Base-by-base conservation (phyloP, 2,797 vertebrate genomes). In the Lacerta bilineata region DNA sequence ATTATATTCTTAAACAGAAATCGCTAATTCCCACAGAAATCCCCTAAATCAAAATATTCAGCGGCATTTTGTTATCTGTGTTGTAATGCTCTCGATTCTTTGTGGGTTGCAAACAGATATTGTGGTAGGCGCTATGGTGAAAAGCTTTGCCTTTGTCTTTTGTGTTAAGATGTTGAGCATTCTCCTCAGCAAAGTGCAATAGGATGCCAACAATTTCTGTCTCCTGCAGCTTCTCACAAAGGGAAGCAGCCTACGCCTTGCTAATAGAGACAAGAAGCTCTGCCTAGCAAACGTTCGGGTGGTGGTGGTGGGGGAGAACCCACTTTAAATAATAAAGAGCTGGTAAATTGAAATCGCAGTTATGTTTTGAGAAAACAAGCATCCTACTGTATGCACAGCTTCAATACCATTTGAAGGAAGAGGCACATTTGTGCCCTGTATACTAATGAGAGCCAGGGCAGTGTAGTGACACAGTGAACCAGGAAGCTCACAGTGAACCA, bases 221-320 rank as follows among this genome's bases (percentile, higher is more conserved):
- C 96, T 95, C 97, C 97, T 94, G 96, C 93, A 80, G 97, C 94
- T 96, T 80, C 93, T 84, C 85, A 95, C 97, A 97, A 97, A 97
- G 93, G 92, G 75, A 91, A 93, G 94, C 88, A 84, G 93, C 93
- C 94, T 90, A 25, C 81, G 91, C 95, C 93, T 90, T 66, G 80
- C 96, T 96, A 95, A 93, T 78, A 92, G 95, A 95, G 93, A 95
- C 91, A 94, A 95, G 94, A 80, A 90, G 90, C 93, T 95, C 95
- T 96, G 95, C 95, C 95, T 93, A 64, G 93, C 85, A 93, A 94
- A 95, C 94, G 93, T 91, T 83, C 91, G 76, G 83, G 95, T 93
- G 83, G 94, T 33, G 33, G 33, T 33, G 33, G 33, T 33, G 88
- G 80, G 93, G 83, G 87, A 94, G 93, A n/a, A 43, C 93, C 91